phyloP scores from a whole-genome alignment of 2,888 invertebrate genomes.

The Mactromeris polynyma region DNA sequence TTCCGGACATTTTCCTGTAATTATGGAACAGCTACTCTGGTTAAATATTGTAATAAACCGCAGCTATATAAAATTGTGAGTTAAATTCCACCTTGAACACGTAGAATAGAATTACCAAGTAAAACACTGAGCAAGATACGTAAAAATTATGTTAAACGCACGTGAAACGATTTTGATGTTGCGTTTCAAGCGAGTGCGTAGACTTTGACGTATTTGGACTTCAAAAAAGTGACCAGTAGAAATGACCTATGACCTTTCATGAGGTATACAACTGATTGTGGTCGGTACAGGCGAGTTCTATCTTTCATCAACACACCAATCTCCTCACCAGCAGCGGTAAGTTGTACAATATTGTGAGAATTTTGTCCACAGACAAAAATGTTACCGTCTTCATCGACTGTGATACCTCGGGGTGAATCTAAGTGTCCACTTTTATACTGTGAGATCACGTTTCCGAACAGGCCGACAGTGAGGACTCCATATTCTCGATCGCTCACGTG shows the following conservation, averaged over 20 bases:
- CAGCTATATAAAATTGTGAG: too few species aligned
- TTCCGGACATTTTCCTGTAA: too few species aligned
- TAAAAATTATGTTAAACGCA: too few species aligned
- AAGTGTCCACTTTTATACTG: conserved; percentile 38
- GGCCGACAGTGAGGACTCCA: conserved; percentile 59
- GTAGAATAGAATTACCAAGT: too few species aligned
- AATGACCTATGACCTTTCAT: conserved; percentile 44
- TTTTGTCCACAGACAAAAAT: conserved; percentile 63
- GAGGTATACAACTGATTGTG: conserved; percentile 56
- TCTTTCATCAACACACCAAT: conserved; percentile 53
- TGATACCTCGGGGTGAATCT: conserved; percentile 61
- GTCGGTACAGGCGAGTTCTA: conserved; percentile 44
- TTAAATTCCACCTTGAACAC: too few species aligned
- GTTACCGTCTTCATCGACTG: conserved; percentile 57
- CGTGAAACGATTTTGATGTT: too few species aligned
- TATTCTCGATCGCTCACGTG: conserved; percentile 66
- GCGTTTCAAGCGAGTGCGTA: conserved; percentile 55
- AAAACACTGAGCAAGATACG: too few species aligned
- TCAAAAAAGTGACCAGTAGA: conserved; percentile 58
- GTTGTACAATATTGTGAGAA: conserved; percentile 64
- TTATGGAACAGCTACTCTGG: too few species aligned
- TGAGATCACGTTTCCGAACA: conserved; percentile 50
- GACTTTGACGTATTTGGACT: conserved; percentile 62
- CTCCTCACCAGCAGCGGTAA: conserved; percentile 58
- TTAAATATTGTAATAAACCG: too few species aligned